These are phyloP conservation scores for Chrosomus eos DNA, from an alignment of 2,797 vertebrate species.

Conservation along the genomic window DNA sequence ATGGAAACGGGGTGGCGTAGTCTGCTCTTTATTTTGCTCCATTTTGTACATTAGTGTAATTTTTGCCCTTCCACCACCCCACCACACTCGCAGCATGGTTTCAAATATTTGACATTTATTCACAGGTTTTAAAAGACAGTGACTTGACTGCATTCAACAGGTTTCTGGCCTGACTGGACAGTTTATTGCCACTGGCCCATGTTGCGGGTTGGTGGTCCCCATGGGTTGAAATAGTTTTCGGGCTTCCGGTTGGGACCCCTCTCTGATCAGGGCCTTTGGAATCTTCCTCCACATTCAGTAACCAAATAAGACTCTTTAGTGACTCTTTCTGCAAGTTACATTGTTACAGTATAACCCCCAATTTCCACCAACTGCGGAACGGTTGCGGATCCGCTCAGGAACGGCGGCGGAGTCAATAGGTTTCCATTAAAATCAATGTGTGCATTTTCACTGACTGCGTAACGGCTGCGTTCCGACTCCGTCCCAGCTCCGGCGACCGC, in stretches of 20 bases:
- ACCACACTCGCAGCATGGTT: neutral
- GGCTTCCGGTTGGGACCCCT: neutral
- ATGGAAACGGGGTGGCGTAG: no score
- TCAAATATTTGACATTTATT: neutral
- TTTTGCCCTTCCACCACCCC: no score
- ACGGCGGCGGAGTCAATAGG: no score
- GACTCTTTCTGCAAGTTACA: neutral
- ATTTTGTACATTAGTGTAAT: no score
- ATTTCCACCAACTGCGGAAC: no score
- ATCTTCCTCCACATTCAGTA: neutral
- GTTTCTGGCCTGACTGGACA: neutral
- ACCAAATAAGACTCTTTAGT: neutral
- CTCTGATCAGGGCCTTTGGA: neutral
- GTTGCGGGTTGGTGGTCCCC: neutral
- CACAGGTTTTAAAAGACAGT: neutral
- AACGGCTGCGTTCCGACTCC: no score
- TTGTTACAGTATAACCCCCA: neutral
- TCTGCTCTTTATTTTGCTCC: no score
- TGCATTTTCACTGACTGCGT: no score
- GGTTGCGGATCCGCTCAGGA: no score
- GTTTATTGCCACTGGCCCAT: neutral
- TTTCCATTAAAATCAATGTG: no score
- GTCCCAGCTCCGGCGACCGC: no score
- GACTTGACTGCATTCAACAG: neutral
- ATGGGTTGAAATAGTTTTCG: neutral